Evolutionary conservation across 2,888 invertebrate genomes (phyloP).

Genomic region (Rugalucina vietnamica): DNA sequence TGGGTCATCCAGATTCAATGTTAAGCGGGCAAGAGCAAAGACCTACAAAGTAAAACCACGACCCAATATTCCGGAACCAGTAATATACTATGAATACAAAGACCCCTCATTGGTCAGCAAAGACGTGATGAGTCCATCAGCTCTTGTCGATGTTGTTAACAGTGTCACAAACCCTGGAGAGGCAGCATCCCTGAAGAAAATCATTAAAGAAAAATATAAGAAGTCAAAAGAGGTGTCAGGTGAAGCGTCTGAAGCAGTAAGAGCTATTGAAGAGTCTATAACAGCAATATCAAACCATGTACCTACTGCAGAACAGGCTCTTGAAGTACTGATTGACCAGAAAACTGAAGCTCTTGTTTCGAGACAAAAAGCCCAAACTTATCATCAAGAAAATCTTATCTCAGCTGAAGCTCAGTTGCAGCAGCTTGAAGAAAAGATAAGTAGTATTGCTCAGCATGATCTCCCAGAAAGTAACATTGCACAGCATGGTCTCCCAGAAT

Average conservation of each 20-base stretch:
- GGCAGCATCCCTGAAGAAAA: not conserved
- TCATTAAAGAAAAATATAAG: not conserved
- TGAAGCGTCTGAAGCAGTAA: not conserved
- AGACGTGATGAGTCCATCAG: not conserved
- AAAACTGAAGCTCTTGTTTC: too few species aligned
- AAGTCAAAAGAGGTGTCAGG: not conserved
- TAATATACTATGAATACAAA: slow-evolving; percentile 15
- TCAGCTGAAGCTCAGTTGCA: too few species aligned
- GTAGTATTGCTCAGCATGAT: too few species aligned
- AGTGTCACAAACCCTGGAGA: not conserved
- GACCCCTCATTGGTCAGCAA: not conserved
- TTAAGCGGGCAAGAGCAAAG: not conserved
- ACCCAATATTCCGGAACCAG: slow-evolving; percentile 20
- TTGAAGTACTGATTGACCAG: too few species aligned
- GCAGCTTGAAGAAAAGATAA: too few species aligned
- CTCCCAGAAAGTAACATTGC: too few species aligned
- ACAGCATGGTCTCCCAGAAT: too few species aligned
- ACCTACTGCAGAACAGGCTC: too few species aligned
- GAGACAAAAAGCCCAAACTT: too few species aligned
- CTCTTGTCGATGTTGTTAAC: not conserved
- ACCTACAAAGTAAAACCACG: not conserved
- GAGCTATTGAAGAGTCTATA: not conserved
- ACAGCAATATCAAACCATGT: too few species aligned
- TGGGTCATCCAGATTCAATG: not conserved
- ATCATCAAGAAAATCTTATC: too few species aligned